phyloP scores from a whole-genome alignment of 2,888 invertebrate species.

The Eristalis intricaria region DNA sequence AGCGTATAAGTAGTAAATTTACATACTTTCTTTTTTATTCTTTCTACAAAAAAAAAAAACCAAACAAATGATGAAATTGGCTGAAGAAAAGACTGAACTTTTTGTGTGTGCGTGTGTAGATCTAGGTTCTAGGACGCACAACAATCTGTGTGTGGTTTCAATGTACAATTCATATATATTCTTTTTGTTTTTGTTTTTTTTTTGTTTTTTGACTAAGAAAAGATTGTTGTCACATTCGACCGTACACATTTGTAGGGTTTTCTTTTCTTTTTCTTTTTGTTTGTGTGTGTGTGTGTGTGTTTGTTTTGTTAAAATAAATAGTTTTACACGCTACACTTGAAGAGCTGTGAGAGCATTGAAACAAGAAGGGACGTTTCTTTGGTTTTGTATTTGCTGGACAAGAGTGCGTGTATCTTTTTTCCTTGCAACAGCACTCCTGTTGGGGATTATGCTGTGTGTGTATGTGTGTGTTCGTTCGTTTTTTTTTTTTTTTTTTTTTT shows the following conservation, averaged over 20 bases:
- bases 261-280: not conserved
- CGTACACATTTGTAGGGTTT: not conserved
- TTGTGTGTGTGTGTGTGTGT: not conserved
- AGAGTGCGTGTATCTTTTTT: slow-evolving; percentile 33
- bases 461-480: not conserved
- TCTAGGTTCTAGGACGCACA: not conserved
- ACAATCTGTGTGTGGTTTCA: not conserved
- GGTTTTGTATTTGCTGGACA: slow-evolving; percentile 55
- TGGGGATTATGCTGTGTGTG: slow-evolving; percentile 16
- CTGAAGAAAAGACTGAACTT: not conserved
- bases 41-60: slow-evolving; percentile 27
- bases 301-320: slow-evolving; percentile 30
- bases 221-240: slow-evolving; percentile 8
- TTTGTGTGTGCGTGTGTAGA: not conserved
- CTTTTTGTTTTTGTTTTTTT: slow-evolving; percentile 21
- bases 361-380: slow-evolving; percentile 47
- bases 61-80: not conserved
- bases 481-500: not conserved
- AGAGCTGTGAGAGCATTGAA: not conserved
- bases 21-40: slow-evolving; percentile 30
- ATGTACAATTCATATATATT: slow-evolving; percentile 12
- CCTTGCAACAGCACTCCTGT: slow-evolving; percentile 13
- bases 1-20: slow-evolving; percentile 59
- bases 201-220: slow-evolving; percentile 41
- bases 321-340: slow-evolving; percentile 47